phyloP scores from a whole-genome alignment of 2,113 vertebrate genomes.

The Neogobius melanostomus region DNA sequence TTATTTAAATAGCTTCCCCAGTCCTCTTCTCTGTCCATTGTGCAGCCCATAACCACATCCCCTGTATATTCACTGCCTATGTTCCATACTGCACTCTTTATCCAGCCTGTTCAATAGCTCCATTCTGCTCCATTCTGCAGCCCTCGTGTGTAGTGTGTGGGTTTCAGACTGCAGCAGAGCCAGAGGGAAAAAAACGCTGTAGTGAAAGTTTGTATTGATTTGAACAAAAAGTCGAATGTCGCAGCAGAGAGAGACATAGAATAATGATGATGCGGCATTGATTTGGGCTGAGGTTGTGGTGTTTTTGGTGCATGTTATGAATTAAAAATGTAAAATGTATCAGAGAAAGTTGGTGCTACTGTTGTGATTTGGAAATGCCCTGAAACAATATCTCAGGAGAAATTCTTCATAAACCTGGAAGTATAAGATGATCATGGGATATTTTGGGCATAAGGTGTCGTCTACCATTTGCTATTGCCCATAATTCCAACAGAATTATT shows the following conservation, averaged over 20 bases:
- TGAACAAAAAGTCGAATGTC: background rate
- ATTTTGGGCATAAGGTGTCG: too few relatives aligned
- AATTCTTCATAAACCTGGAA: too few relatives aligned
- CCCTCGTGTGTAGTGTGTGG: background rate
- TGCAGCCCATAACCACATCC: slow-evolving; percentile 1
- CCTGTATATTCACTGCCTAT: background rate
- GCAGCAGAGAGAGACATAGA: background rate
- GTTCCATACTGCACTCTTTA: slow-evolving; percentile 6
- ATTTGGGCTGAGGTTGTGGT: background rate
- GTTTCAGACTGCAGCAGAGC: background rate
- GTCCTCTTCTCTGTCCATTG: background rate
- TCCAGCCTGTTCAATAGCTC: background rate
- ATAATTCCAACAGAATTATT: too few relatives aligned
- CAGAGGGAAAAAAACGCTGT: background rate
- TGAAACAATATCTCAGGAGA: too few relatives aligned
- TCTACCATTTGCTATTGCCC: too few relatives aligned
- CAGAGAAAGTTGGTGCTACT: too few relatives aligned
- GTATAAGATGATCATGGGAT: too few relatives aligned
- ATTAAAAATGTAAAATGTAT: too few relatives aligned
- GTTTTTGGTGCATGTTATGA: background rate
- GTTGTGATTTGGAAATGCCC: too few relatives aligned
- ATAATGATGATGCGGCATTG: background rate
- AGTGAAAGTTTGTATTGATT: slow-evolving; percentile 1
- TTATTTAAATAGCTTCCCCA: background rate
- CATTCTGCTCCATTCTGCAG: background rate